A percentile compares a stretch with the other conserved stretches of the same genome.
Conservation (phyloP, 2,797 vertebrate species). For the Clarias pachynema region DNA sequence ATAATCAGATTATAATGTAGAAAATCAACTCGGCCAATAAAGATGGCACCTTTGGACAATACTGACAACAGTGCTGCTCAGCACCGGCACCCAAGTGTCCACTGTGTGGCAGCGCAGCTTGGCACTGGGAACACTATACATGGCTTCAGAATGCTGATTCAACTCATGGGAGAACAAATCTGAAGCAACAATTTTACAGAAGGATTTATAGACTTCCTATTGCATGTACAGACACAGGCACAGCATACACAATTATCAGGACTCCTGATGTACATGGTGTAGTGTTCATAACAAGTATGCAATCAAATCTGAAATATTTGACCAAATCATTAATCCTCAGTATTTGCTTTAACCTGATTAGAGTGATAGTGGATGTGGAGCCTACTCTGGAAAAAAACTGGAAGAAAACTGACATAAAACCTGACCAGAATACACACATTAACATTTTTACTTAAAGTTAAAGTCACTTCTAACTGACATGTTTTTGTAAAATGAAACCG, state of each 20-base stretch:
- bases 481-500: not conserved
- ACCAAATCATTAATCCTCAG: not conserved
- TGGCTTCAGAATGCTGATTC: not conserved
- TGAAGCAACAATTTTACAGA: not conserved
- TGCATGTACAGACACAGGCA: too few relatives aligned
- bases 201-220: not conserved
- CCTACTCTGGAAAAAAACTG: not conserved
- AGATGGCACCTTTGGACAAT: slow-evolving; percentile 32
- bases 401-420: not conserved
- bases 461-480: not conserved
- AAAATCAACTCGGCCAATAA: slow-evolving; percentile 31
- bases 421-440: not conserved
- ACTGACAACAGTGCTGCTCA: slow-evolving; percentile 50
- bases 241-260: not conserved
- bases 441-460: not conserved
- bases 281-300: not conserved
- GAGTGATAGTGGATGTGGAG: not conserved
- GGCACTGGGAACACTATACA: slow-evolving; percentile 54
- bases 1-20: not conserved
- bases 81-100: slow-evolving; percentile 63
- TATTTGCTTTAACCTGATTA: not conserved
- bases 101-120: slow-evolving; percentile 62
- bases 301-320: not conserved
- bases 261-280: not conserved
- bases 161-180: not conserved